Percentiles rank a stretch among this genome's conserved stretches.
phyloP scores from a whole-genome alignment of 2,888 invertebrate genomes.

The Cistogaster globosa region DNA sequence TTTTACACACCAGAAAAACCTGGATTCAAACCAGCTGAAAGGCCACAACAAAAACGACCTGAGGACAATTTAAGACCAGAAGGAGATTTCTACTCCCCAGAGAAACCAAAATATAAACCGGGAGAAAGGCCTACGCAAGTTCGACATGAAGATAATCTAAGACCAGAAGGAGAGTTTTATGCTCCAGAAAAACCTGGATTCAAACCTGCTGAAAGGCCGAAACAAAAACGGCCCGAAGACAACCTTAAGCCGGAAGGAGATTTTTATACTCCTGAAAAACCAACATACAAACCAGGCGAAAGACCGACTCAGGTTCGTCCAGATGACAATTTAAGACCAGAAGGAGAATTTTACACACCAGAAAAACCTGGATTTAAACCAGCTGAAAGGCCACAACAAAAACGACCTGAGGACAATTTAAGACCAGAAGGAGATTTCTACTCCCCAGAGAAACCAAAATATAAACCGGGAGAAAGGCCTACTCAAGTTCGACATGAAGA shows the following conservation, averaged over 20 bases:
- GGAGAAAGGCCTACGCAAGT: constrained; percentile 82
- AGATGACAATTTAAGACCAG: constrained; percentile 84
- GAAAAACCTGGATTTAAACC: constrained; percentile 82
- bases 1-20: constrained; percentile 80
- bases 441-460: constrained; percentile 81
- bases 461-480: constrained; percentile 82
- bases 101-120: constrained; percentile 82
- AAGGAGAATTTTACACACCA: constrained; percentile 83
- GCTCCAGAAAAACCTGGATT: constrained; percentile 83
- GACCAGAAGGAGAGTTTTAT: constrained; percentile 85
- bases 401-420: constrained; percentile 83
- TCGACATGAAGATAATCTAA: constrained; percentile 84
- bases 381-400: constrained; percentile 81
- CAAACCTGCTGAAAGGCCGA: constrained; percentile 83
- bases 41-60: constrained; percentile 83
- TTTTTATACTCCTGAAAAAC: constrained; percentile 83
- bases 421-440: constrained; percentile 83
- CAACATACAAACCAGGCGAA: constrained; percentile 84
- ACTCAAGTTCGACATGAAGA: constrained; percentile 83
- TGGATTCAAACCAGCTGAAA: constrained; percentile 83
- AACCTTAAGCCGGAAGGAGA: constrained; percentile 86
- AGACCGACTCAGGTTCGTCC: constrained; percentile 81
- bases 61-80: constrained; percentile 85
- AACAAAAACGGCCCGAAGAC: constrained; percentile 82
- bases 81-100: constrained; percentile 84